Evolutionary conservation across 1,140 invertebrate genomes (phyloP), one percentile per base, ranked within the genome.

Genomic region (Saccostrea glomerata): DNA sequence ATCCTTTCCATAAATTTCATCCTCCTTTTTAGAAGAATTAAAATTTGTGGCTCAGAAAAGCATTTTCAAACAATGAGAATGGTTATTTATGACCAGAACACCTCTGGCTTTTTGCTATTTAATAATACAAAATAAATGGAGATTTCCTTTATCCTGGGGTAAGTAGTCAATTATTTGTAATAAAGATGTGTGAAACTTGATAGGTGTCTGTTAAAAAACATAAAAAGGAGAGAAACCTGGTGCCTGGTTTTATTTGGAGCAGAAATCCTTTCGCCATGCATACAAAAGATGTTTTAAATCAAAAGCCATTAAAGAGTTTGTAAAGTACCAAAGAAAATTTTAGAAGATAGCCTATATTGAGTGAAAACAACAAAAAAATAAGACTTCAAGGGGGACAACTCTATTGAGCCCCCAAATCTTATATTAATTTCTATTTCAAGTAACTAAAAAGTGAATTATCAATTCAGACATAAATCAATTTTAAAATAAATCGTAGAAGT

Each of bases 161-260:
- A 77, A 77, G 70, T 77, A 77, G 70, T 77, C 70, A 77, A 77
- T 77, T 77, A 77, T 77, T 77, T 77, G 70, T 36, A 77, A 77
- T 77, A 77, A 77, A 77, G 70, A 77, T 77, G 70, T 77, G 70
- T 77, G 25, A 30, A 77, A 36, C 70, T 77, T 77, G 70, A 77
- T 77, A 77, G 70, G 70, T 77, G 30, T 77, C 70, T 77, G 70
- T 36, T 77, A 30, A 77, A 73, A 77, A 77, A 25, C 70, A 77
- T 36, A 77, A 77, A 77, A 77, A 12, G 70, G 30, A 77, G 13
- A 36, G 30, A 77, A 77, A 77, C 36, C 30, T 30, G 70, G 30
- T 30, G 70, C 30, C 30, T 15, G 30, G 70, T 77, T 30, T 77
- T 77, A 36, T 77, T 23, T 36, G 30, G 70, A 77, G 70, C 70